Conservation (phyloP, 2,797 vertebrate species). For the Eptatretus atami region DNA sequence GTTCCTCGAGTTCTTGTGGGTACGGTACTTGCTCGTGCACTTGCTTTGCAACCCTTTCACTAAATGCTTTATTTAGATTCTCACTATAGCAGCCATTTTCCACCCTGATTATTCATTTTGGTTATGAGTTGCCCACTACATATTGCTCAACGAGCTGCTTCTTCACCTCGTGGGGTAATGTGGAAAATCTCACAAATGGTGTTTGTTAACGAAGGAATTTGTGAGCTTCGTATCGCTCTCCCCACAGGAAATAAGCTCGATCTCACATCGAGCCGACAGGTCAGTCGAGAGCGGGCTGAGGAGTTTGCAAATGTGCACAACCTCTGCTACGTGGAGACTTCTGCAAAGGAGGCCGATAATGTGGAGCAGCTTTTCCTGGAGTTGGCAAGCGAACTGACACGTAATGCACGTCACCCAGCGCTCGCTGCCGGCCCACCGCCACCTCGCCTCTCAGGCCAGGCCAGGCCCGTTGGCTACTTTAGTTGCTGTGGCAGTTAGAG, state of each 20-base stretch:
- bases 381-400: slow-evolving; percentile 69
- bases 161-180: no score
- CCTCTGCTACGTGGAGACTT: slow-evolving; percentile 96
- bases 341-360: slow-evolving; percentile 89
- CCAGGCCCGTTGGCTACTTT: slow-evolving; percentile 88
- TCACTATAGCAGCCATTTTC: no score
- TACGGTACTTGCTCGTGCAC: slow-evolving; percentile 16
- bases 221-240: no score
- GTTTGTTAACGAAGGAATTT: no score
- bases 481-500: slow-evolving; percentile 91
- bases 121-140: no score
- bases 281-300: slow-evolving; percentile 60
- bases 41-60: neutral
- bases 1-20: slow-evolving; percentile 96
- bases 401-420: slow-evolving; percentile 78
- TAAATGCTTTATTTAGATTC: neutral
- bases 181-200: no score
- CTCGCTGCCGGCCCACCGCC: slow-evolving; percentile 81
- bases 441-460: slow-evolving; percentile 53
- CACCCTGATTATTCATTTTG: no score
- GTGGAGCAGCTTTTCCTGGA: slow-evolving; percentile 97
- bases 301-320: slow-evolving; percentile 74
- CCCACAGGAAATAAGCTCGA: slow-evolving; percentile 83
- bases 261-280: slow-evolving; percentile 69
- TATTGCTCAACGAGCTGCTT: no score